These are phyloP conservation scores for Pantherophis guttatus DNA, from an alignment of 2,113 vertebrate genomes.

Conservation along the genomic window DNA sequence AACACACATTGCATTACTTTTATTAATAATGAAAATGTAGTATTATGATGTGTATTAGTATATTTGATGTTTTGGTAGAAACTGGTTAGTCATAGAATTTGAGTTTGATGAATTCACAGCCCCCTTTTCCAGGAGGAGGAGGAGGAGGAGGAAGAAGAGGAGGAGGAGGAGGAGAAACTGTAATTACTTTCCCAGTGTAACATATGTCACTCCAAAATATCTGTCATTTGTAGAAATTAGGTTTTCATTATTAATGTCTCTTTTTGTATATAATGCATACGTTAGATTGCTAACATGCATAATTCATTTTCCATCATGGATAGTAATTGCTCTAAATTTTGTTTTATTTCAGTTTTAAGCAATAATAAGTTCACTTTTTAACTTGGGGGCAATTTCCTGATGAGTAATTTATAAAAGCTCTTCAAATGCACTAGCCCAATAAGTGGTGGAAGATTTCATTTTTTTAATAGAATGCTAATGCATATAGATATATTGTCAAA, in stretches of 20 bases:
- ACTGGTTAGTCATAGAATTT: not conserved
- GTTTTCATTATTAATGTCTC: conserved; percentile 21
- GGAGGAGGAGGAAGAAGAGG: not conserved
- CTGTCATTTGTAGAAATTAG: conserved; percentile 31
- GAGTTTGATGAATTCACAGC: not conserved
- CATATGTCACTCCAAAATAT: not conserved
- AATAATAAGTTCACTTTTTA: conserved; percentile 5
- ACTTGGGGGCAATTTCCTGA: not conserved
- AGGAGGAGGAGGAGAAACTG: not conserved
- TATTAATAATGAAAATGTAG: not conserved
- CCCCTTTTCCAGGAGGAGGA: not conserved
- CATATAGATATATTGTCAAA: not conserved
- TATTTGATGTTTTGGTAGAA: not conserved
- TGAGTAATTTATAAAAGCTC: not conserved
- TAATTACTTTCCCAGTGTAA: conserved; percentile 25
- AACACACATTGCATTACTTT: not conserved
- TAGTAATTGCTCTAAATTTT: conserved; percentile 27
- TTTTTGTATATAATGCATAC: conserved; percentile 13
- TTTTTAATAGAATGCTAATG: not conserved
- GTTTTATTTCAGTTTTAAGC: conserved; percentile 36
- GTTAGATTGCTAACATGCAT: conserved; percentile 15
- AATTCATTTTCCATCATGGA: conserved; percentile 5
- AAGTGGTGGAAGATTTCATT: not conserved
- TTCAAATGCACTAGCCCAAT: not conserved
- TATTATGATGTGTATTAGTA: not conserved